Base-by-base conservation (phyloP, 2,797 vertebrate species). In the Scarus forsteni region DNA sequence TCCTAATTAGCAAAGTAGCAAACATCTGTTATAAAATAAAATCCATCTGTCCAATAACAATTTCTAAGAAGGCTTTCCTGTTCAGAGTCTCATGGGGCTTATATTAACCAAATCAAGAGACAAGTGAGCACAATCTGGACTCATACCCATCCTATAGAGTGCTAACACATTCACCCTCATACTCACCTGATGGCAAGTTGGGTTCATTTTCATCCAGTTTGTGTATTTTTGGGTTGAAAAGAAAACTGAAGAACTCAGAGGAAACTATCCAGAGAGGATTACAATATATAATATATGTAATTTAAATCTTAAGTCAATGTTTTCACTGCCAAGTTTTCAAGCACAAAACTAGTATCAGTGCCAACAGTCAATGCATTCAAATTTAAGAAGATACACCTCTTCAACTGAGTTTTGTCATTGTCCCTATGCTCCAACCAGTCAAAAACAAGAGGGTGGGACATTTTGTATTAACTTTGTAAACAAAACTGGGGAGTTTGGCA, bases 141-240 rank as follows among this genome's bases (percentile, higher is more conserved):
- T 16, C 35, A 40, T 74, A 10, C 1, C 14, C 60, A 42, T 42
- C 70, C 49, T 18, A 61, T 64, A 54, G 59, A 58, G 52, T 11
- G 34, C 40, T 65, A 66, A 75, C 48, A 46, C 56, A 56, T 67
- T 54, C 70, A 60, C 73, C 74, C 56, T 49, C 51, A 36, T 16
- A 38, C 65, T 81, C 46, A 60, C 67, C 52, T 46, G 45, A 42
- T 18, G 39, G 58, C 45, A 73, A 44, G 54, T 67, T 51, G 40
- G 38, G 50, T 64, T 40, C 70, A 46, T 62, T 73, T 49, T 56
- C 63, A 78, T 35, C 40, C 27, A 18, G 19, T 59, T 46, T 66
- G 18, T 38, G 75, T 43, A 56, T 46, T n/a, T 57, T 35, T 60
- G 45, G 63, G 58, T 51, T 51, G 70, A 57, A 15, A 62, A 71